Evolutionary conservation across 2,888 invertebrate species (phyloP).

Genomic region (Carabus problematicus): DNA sequence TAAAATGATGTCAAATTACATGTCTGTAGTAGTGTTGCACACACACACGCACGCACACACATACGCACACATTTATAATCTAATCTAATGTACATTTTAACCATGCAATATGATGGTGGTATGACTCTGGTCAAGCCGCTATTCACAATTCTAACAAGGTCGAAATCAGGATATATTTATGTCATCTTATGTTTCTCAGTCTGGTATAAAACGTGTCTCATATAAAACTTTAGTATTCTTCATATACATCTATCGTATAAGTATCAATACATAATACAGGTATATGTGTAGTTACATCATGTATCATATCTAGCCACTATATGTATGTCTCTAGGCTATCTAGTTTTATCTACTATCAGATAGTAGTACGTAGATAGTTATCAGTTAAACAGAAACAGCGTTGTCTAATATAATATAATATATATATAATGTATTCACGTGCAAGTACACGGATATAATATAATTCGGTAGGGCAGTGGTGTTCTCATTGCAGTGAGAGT

Average conservation of each 20-base stretch:
- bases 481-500: slow-evolving; percentile 37
- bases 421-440: too few species aligned
- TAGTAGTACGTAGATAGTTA: neutral
- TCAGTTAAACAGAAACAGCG: too few species aligned
- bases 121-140: slow-evolving; percentile 55
- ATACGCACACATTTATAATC: slow-evolving; percentile 30
- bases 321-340: neutral
- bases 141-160: slow-evolving; percentile 60
- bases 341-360: neutral
- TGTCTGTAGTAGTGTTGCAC: slow-evolving; percentile 23
- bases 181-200: slow-evolving; percentile 13
- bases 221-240: slow-evolving; percentile 17
- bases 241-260: neutral
- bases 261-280: neutral
- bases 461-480: slow-evolving; percentile 41
- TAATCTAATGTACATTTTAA: slow-evolving; percentile 38
- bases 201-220: slow-evolving; percentile 34
- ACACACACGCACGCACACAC: too few species aligned
- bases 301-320: neutral
- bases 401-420: too few species aligned
- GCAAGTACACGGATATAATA: neutral
- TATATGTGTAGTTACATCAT: neutral
- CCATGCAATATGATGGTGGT: slow-evolving; percentile 22
- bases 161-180: slow-evolving; percentile 6
- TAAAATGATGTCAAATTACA: slow-evolving; percentile 30